Base-by-base conservation (phyloP, 2,888 invertebrate genomes). In the Rhogogaster chlorosoma region DNA sequence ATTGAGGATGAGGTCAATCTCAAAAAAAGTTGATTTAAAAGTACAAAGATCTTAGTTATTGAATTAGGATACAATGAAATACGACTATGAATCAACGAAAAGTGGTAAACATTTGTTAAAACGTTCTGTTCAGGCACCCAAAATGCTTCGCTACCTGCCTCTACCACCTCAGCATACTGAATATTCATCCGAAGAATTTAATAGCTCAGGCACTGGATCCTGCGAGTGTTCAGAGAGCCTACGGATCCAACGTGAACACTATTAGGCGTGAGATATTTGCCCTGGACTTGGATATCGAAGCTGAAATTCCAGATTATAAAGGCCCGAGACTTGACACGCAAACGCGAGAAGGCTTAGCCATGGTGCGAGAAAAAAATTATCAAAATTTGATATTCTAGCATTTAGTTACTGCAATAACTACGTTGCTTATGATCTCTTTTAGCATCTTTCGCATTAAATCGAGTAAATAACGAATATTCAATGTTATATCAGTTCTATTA, bases 221-320 rank as follows among this genome's bases (percentile, higher is more conserved):
- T n/a, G 94, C 95, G 26, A 96, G 95, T 91, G 92, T 97, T 77
- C 90, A 92, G n/a, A 94, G 94, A n/a, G 93, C 94, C 7, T 53
- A 53, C n/a, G 53, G 53, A n/a, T 53, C 53, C n/a, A n/a, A 53
- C 53, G 53, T n/a, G 94, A 90, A 90, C 45, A 87, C 88, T 1
- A 89, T 93, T 32, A 95, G 95, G 0, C 94, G 95, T 86, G 96
- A 97, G 92, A 92, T 96, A 84, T 94, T 96, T 82, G 93, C 94
- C 73, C 91, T 98, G 84, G 96, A 97, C 89, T 94, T 95, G 82
- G 94, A 94, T 86, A 94, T 96, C 32, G 94, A 95, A 90, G 94
- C 96, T 87, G 96, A 96, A 91, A 94, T 94, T 89, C 94, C 95
- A 0, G 94, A 95, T 85, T 95, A 95, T 87, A 92, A 92, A 64